Conservation (phyloP, 1,140 invertebrate species). For the Heterodera schachtii region DNA sequence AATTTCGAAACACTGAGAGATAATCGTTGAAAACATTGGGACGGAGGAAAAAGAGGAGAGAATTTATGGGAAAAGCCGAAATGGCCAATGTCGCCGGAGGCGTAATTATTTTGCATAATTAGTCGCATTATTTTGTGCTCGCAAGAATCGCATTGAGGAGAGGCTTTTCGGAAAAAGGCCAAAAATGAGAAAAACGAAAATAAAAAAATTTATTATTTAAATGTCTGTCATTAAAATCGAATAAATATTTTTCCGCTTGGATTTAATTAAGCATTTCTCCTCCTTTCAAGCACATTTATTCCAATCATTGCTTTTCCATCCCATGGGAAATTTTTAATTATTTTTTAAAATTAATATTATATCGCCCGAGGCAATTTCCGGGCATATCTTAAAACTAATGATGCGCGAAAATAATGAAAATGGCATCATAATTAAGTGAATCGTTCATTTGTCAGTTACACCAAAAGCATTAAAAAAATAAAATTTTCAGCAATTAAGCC, state of each 20-base stretch:
- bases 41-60: not conserved
- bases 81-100: not conserved
- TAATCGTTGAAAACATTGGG: too few relatives aligned
- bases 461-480: too few relatives aligned
- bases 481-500: too few relatives aligned
- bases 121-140: not conserved
- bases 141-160: not conserved
- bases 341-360: not conserved
- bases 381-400: not conserved
- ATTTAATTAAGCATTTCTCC: not conserved
- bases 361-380: not conserved
- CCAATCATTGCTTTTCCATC: not conserved
- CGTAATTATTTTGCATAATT: conserved; percentile 4
- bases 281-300: not conserved
- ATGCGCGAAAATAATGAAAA: not conserved
- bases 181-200: not conserved
- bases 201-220: not conserved
- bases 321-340: not conserved
- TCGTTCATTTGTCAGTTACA: too few relatives aligned
- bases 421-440: too few relatives aligned
- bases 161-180: not conserved
- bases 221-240: too few relatives aligned
- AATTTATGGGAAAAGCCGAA: not conserved
- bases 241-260: not conserved
- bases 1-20: too few relatives aligned